A percentile compares a stretch with the other conserved stretches of the same genome.
phyloP scores from a whole-genome alignment of 2,888 invertebrate species.

The Andrena bicolor region DNA sequence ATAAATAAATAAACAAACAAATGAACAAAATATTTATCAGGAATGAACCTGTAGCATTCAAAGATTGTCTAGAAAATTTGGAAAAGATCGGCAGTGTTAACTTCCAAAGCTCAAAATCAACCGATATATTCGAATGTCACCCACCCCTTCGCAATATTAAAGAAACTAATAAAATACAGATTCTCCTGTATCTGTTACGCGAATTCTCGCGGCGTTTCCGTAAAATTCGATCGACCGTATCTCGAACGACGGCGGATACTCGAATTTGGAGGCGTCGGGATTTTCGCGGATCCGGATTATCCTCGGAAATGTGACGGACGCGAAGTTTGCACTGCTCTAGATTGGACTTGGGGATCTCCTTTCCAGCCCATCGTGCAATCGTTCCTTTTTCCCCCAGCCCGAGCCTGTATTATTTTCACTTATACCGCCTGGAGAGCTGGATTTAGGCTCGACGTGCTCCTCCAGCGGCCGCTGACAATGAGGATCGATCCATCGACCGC shows the following conservation, averaged over 20 bases:
- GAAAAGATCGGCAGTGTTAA: no score
- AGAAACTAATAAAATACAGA: not conserved
- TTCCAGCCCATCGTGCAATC: not conserved
- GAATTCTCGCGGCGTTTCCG: not conserved
- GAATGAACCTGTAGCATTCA: no score
- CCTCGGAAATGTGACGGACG: slow-evolving; percentile 50
- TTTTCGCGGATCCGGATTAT: slow-evolving; percentile 61
- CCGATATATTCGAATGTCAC: no score
- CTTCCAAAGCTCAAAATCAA: no score
- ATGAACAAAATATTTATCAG: no score
- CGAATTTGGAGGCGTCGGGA: slow-evolving; percentile 48
- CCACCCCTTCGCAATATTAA: no score
- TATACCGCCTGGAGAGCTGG: not conserved
- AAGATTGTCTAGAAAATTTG: no score
- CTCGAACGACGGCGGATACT: slow-evolving; percentile 33
- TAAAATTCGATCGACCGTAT: slow-evolving; percentile 8
- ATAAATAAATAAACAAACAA: no score
- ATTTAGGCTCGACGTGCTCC: slow-evolving; percentile 33
- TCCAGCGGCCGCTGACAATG: slow-evolving; percentile 18
- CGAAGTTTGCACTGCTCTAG: slow-evolving; percentile 41
- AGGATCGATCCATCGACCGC: slow-evolving; percentile 60
- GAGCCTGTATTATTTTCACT: slow-evolving; percentile 35
- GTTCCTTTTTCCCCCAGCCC: not conserved
- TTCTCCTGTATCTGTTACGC: not conserved
- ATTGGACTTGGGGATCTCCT: slow-evolving; percentile 31